Percentiles rank a stretch among this genome's conserved stretches.
Conservation (phyloP, 2,113 vertebrate genomes). For the Neolamprologus kungweensis region DNA sequence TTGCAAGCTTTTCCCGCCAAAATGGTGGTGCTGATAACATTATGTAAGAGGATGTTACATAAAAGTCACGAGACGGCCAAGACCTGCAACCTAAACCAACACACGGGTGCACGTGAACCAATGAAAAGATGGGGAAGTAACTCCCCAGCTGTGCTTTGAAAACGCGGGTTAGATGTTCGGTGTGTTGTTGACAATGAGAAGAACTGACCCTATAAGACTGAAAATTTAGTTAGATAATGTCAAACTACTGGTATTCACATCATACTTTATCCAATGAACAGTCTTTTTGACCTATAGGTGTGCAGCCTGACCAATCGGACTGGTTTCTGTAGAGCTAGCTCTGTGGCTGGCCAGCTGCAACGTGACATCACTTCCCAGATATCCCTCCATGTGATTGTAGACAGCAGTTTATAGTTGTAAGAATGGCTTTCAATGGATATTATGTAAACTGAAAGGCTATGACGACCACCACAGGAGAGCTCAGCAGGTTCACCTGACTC, state of each 20-base stretch:
- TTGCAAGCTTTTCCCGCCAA: not conserved
- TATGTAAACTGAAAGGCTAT: conserved; percentile 1
- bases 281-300: not conserved
- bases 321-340: not conserved
- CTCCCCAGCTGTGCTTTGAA: not conserved
- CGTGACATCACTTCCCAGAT: conserved; percentile 1
- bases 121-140: not conserved
- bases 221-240: not conserved
- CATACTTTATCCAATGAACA: not conserved
- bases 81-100: not conserved
- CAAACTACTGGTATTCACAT: not conserved
- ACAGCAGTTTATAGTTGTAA: conserved; percentile 48
- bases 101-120: not conserved
- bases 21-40: not conserved
- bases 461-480: not conserved
- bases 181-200: not conserved
- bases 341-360: not conserved
- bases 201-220: not conserved
- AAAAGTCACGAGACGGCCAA: not conserved
- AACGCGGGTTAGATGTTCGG: fast-evolving
- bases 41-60: conserved; percentile 39
- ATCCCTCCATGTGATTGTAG: conserved; percentile 10
- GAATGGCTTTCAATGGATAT: not conserved
- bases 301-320: not conserved
- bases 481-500: not conserved